A percentile compares a stretch with the other conserved stretches of the same genome.
Conservation (phyloP, 1,140 invertebrate species). For the Nasonia giraulti region DNA sequence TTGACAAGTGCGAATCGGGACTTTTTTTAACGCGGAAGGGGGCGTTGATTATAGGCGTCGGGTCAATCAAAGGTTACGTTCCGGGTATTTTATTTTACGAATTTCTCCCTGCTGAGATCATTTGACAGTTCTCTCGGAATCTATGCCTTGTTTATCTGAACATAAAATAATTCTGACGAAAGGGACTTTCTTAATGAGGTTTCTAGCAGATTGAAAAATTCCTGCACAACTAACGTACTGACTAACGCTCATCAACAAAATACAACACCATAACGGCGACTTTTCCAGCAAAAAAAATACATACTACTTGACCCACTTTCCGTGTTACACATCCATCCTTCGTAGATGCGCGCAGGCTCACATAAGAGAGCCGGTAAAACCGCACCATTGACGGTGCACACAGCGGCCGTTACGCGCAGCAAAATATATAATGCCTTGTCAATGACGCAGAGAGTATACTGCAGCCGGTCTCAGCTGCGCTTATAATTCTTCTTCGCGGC, state of each 20-base stretch:
- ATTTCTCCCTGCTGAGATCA: neutral
- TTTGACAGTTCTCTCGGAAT: too few relatives aligned
- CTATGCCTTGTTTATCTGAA: too few relatives aligned
- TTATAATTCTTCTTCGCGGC: neutral
- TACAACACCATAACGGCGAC: neutral
- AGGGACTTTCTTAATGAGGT: neutral
- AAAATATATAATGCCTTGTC: neutral
- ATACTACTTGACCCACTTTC: neutral
- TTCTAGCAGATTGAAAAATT: neutral
- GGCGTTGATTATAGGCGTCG: conserved; percentile 16
- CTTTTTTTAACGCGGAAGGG: neutral
- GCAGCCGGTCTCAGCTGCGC: neutral
- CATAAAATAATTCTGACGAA: neutral
- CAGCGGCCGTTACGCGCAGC: too few relatives aligned
- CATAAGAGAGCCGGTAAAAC: neutral
- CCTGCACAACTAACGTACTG: neutral
- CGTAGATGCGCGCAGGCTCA: neutral
- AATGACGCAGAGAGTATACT: neutral
- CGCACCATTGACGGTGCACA: neutral
- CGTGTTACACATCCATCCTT: neutral
- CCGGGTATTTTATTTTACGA: neutral
- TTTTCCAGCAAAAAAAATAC: neutral
- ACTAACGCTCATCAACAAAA: neutral
- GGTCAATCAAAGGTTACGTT: neutral
- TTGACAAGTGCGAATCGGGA: conserved; percentile 43